Evolutionary conservation across 2,797 vertebrate species (phyloP), one percentile per base, ranked within the genome.

Genomic region (Ibycter americanus): DNA sequence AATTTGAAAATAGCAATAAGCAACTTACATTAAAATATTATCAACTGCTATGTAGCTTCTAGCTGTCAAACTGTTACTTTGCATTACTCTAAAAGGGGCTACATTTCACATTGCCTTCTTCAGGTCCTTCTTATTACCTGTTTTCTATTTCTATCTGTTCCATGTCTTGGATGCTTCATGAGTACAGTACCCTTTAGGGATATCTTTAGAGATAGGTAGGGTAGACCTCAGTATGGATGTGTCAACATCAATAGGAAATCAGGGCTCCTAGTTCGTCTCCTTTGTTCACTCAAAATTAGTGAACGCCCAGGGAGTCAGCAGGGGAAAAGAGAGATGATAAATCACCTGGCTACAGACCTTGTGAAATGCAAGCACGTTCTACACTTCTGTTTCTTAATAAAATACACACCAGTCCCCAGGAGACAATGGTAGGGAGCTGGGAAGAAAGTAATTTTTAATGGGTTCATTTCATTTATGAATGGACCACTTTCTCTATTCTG

Each of bases 391-490:
- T 96, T 95, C 90, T 94, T 96, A 95, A 89, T 94, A 84, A 96
- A 97, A 93, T 68, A 87, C 23, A 91, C 22, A 32, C 82, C 32
- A 79, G 23, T 89, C 52, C 90, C 59, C 92, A 87, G 73, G 63
- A 93, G 65, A 93, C 61, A 72, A 20, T 68, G 72, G 32, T 94
- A 96, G 10, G 11, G 67, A 90, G 59, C 81, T 82, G 36, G 47
- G 55, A 42, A 68, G 78, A 85, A 66, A 84, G 80, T 87, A 0
- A 73, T 94, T 95, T 97, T 96, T 94, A 97, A 96, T 93, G 63
- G 83, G 42, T 97, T 96, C 19, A 92, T 95, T 96, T 92, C 55
- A 85, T 90, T 97, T 97, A 93, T 96, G 93, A 98, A 97, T 94
- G 92, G 90, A 97, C 87, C 54, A 46, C 19, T 83, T 96, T 92